Evolutionary conservation across 2,888 invertebrate genomes (phyloP).

Genomic region (Unio delphinus): DNA sequence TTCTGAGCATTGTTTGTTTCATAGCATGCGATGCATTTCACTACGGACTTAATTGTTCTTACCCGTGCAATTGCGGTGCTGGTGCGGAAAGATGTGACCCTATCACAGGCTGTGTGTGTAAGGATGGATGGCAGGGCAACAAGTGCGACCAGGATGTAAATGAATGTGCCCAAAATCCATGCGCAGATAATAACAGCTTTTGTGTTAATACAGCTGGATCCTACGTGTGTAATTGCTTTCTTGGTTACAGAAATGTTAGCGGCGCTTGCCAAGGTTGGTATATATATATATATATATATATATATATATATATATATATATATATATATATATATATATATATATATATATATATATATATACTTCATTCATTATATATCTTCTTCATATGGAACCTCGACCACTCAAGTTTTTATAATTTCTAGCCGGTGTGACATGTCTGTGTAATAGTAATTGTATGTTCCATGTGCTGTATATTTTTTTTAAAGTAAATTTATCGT

Average conservation of each 20-base stretch:
- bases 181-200: conserved; percentile 8
- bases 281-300: background rate
- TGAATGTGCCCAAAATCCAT: conserved; percentile 26
- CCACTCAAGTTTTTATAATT: no score
- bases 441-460: no score
- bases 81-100: conserved; percentile 16
- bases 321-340: conserved; percentile 1
- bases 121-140: conserved; percentile 20
- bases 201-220: conserved; percentile 25
- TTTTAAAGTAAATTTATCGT: no score
- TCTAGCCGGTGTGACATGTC: no score
- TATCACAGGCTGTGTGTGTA: conserved; percentile 24
- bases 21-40: conserved; percentile 19
- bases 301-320: conserved; percentile 5
- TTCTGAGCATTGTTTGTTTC: conserved; percentile 1
- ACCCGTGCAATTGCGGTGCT: conserved; percentile 20
- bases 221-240: conserved; percentile 17
- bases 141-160: conserved; percentile 34
- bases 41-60: conserved; percentile 22
- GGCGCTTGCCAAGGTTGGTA: conserved; percentile 10
- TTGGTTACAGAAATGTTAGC: conserved; percentile 14
- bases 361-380: no score
- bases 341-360: no score
- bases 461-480: no score
- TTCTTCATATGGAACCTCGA: no score